Percentiles rank a stretch among this genome's conserved stretches.
phyloP scores from a whole-genome alignment of 2,797 vertebrate species.

The Bucorvus abyssinicus region DNA sequence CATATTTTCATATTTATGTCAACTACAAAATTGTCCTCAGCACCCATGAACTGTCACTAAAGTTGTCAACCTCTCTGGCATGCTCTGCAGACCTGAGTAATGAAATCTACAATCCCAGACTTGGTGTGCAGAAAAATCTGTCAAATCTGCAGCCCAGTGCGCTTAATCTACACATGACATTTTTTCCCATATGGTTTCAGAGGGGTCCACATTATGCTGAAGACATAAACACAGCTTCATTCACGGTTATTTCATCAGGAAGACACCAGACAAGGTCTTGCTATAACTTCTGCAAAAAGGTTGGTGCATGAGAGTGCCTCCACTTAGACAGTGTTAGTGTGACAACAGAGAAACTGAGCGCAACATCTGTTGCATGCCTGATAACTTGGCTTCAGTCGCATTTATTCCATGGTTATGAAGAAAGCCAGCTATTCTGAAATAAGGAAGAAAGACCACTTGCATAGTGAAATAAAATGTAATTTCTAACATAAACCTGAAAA shows the following conservation, averaged over 20 bases:
- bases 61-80: not conserved
- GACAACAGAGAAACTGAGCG: not conserved
- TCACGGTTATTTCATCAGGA: not conserved
- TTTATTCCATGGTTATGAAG: not conserved
- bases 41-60: not conserved
- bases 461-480: not conserved
- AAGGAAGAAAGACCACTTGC: not conserved
- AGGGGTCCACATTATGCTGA: not conserved
- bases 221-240: not conserved
- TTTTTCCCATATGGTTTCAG: not conserved
- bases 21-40: not conserved
- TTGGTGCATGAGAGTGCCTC: not conserved
- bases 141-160: not conserved
- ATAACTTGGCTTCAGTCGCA: not conserved
- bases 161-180: not conserved
- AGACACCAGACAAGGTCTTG: not conserved
- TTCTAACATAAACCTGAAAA: not conserved
- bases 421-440: not conserved
- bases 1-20: not conserved
- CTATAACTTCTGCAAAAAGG: not conserved
- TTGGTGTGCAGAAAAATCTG: not conserved
- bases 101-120: not conserved
- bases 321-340: rapidly evolving
- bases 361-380: not conserved
- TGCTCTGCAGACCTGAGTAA: not conserved